Conservation (phyloP, 2,113 vertebrate genomes). For the Corydoras sp. region DNA sequence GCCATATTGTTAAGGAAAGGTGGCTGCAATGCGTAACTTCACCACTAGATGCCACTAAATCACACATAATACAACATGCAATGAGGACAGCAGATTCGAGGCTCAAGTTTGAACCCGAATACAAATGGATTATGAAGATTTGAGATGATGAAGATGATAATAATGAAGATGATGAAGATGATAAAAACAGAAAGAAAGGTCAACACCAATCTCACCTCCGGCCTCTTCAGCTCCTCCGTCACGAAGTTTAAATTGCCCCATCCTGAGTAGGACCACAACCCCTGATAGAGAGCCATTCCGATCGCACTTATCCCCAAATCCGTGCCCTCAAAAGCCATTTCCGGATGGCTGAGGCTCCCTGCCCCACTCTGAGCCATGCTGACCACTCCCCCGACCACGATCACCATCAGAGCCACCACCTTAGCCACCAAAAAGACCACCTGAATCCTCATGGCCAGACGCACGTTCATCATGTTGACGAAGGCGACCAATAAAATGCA, state of each 20-base stretch:
- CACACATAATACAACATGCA: too few species aligned
- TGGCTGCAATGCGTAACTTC: too few species aligned
- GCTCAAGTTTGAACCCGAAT: too few species aligned
- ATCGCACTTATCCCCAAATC: slow-evolving; percentile 51
- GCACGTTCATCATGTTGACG: slow-evolving; percentile 67
- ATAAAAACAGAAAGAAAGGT: too few species aligned
- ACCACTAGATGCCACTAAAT: too few species aligned
- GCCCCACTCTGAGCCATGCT: slow-evolving; percentile 53
- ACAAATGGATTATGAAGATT: too few species aligned
- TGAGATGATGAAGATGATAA: too few species aligned
- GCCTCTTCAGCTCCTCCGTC: slow-evolving; percentile 75
- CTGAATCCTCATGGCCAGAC: slow-evolving; percentile 63
- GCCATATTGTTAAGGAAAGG: too few species aligned
- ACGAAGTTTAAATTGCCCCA: slow-evolving; percentile 77
- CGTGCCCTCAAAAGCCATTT: slow-evolving; percentile 67
- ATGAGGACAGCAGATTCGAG: too few species aligned
- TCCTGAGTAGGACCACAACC: slow-evolving; percentile 75
- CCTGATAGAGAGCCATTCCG: slow-evolving; percentile 75
- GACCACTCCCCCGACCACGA: slow-evolving; percentile 67
- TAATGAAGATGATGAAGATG: too few species aligned
- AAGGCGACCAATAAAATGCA: slow-evolving; percentile 63
- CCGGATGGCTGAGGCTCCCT: slow-evolving; percentile 58
- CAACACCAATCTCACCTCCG: slow-evolving; percentile 63
- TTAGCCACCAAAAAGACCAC: slow-evolving; percentile 73
- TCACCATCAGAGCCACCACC: slow-evolving; percentile 65